These are phyloP conservation scores for Micrasema minimum DNA, from an alignment of 1,140 invertebrate species.

Conservation along the genomic window DNA sequence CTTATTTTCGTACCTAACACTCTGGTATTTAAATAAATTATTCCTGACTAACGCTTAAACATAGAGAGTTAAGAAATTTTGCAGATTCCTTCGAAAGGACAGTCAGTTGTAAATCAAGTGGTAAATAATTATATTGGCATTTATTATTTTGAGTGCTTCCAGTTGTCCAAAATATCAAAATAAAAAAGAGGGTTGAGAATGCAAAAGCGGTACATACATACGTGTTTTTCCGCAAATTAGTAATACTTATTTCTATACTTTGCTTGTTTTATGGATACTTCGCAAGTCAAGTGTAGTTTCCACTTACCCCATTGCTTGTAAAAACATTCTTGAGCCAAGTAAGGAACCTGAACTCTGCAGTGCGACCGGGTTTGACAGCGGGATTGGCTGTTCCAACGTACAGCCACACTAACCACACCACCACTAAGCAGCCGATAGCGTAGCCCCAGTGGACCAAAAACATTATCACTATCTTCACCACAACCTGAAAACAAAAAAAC, in stretches of 20 bases:
- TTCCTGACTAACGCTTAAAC: no score
- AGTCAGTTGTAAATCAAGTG: no score
- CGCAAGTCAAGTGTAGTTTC: not conserved
- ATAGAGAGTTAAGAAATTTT: no score
- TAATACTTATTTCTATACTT: not conserved
- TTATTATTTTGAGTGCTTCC: no score
- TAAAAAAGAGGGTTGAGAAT: not conserved
- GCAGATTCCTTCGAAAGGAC: no score
- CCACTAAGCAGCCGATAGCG: constrained; percentile 82
- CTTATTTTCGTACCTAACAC: no score
- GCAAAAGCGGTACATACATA: not conserved
- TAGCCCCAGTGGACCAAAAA: constrained; percentile 93
- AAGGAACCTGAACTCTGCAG: constrained; percentile 88
- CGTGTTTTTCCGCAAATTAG: not conserved
- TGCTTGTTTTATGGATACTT: no score
- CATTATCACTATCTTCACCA: constrained; percentile 91
- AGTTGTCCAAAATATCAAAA: no score
- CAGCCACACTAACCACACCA: constrained; percentile 88
- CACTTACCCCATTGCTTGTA: constrained; percentile 77
- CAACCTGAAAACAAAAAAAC: constrained; percentile 70
- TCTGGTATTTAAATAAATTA: no score
- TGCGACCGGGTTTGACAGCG: constrained; percentile 90
- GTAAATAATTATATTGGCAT: no score
- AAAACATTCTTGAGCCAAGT: constrained; percentile 82
- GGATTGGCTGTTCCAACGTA: constrained; percentile 95